Percentiles rank a stretch among this genome's conserved stretches.
Conservation (phyloP, 2,113 vertebrate genomes). For the Mormoops blainvillei region DNA sequence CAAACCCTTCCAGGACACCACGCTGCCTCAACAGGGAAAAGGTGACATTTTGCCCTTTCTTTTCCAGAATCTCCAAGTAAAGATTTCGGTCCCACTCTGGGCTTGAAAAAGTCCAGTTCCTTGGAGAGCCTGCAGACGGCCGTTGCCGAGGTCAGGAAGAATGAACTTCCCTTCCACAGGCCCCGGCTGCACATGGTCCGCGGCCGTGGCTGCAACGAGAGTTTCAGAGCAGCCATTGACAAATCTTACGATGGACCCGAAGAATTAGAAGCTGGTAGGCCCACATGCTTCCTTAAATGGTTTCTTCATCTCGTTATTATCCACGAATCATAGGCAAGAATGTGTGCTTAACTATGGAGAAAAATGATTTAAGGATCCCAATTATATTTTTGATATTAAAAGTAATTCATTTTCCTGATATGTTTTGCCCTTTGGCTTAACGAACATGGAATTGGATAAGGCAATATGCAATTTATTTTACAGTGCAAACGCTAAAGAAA, state of each 20-base stretch:
- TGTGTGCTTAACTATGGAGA: conserved; percentile 50
- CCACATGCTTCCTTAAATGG: background rate
- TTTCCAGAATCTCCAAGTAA: conserved; percentile 79
- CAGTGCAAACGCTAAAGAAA: conserved; percentile 41
- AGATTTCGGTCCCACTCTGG: conserved; percentile 93
- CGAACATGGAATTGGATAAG: conserved; percentile 45
- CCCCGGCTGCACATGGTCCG: conserved; percentile 94
- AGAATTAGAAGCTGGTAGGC: conserved; percentile 90
- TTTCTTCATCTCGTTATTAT: background rate
- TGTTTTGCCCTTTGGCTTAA: conserved; percentile 74
- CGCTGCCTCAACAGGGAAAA: background rate
- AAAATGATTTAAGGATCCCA: conserved; percentile 61
- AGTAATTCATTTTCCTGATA: conserved; percentile 73
- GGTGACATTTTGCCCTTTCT: conserved; percentile 22
- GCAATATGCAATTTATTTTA: conserved; percentile 61
- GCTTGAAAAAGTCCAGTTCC: conserved; percentile 98
- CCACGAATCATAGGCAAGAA: background rate
- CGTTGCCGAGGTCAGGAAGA: conserved; percentile 93
- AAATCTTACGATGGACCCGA: conserved; percentile 97
- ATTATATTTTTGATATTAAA: conserved; percentile 75
- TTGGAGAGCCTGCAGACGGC: conserved; percentile 98
- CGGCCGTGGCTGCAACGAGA: conserved; percentile 96
- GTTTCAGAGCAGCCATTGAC: conserved; percentile 97
- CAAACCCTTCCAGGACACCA: background rate
- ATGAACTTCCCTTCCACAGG: conserved; percentile 93